Conservation (phyloP, 2,113 vertebrate genomes). For the Hyaena hyaena region DNA sequence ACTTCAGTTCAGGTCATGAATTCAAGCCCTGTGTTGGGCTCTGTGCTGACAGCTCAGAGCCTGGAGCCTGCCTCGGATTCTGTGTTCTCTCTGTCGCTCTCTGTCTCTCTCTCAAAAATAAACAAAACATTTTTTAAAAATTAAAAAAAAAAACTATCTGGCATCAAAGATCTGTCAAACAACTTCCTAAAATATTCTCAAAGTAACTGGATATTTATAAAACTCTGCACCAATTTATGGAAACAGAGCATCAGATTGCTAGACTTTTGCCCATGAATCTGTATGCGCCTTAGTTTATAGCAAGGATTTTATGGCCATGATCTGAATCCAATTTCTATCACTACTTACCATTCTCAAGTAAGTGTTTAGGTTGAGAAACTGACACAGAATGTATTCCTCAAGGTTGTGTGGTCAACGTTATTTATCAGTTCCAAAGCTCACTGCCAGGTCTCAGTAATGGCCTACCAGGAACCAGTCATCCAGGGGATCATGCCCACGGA, state of each 20-base stretch:
- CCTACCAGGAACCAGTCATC: background rate
- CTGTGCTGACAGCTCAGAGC: no score
- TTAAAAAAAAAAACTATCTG: background rate
- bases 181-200: slow-evolving; percentile 29
- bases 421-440: background rate
- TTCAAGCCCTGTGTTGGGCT: no score
- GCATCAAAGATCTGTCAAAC: slow-evolving; percentile 14
- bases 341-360: background rate
- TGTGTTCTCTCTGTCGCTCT: no score
- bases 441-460: background rate
- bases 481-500: no score
- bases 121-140: no score
- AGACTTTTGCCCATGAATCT: background rate
- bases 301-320: background rate
- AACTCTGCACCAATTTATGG: background rate
- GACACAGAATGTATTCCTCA: background rate
- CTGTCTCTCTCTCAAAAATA: no score
- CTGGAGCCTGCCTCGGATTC: no score
- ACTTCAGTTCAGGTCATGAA: no score
- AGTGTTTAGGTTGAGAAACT: background rate
- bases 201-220: background rate
- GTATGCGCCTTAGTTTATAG: background rate
- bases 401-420: background rate
- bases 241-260: background rate
- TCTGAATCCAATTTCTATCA: background rate